Evolutionary conservation across 2,113 vertebrate species (phyloP).

Genomic region (Mohoua ochrocephala): DNA sequence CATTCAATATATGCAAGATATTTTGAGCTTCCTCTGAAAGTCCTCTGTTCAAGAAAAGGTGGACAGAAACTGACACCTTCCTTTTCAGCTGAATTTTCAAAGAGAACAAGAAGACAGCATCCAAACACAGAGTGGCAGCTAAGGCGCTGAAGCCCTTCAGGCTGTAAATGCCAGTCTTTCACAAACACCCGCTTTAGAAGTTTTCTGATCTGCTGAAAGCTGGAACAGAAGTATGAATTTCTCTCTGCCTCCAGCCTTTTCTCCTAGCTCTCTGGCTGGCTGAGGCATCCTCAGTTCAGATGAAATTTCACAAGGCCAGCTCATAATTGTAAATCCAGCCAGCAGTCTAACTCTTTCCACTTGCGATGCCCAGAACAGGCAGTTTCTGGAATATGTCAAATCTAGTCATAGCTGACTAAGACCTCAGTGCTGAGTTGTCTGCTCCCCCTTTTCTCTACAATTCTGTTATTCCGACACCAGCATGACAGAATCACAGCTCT

Average conservation of each 20-base stretch:
- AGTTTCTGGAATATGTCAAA: conserved; percentile 3
- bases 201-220: not conserved
- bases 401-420: not conserved
- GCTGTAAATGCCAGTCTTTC: not conserved
- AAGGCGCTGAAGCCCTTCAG: not conserved
- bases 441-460: not conserved
- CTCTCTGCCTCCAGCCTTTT: not conserved
- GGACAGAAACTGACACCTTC: not conserved
- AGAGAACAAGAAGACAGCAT: not conserved
- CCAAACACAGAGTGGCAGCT: not conserved
- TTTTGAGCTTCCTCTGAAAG: not conserved
- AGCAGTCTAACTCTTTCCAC: conserved; percentile 22
- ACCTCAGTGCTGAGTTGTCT: not conserved
- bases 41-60: not conserved
- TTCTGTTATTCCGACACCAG: not conserved
- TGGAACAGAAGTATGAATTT: not conserved
- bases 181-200: not conserved
- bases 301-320: not conserved
- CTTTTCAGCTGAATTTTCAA: not conserved
- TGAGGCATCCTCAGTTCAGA: not conserved
- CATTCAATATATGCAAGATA: not conserved
- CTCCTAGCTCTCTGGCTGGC: not conserved
- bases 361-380: not conserved
- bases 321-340: not conserved
- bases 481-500: not conserved